Conservation (phyloP, 92 coral and sea anemone species). For the Zoanthus sansibaricus region DNA sequence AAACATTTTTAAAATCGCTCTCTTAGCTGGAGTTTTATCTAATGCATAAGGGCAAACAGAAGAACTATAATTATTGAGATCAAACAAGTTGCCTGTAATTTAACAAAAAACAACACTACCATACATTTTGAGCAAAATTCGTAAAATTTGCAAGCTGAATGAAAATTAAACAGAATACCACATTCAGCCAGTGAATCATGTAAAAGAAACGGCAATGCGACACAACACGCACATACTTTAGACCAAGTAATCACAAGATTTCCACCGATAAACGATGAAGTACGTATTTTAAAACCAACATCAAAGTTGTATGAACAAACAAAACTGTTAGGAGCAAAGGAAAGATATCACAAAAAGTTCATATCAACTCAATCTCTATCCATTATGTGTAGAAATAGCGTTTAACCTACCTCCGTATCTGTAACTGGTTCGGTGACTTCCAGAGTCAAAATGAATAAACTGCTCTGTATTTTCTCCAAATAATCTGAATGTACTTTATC, state of each 20-base stretch:
- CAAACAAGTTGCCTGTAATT: no score
- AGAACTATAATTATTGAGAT: not conserved
- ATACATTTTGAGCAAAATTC: no score
- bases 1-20: not conserved
- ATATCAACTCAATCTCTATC: no score
- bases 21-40: not conserved
- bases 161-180: no score
- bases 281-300: no score
- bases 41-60: not conserved
- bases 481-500: slow-evolving; percentile 63
- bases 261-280: not conserved
- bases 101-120: no score
- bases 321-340: no score
- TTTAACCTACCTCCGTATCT: slow-evolving; percentile 71
- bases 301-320: not conserved
- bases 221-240: not conserved
- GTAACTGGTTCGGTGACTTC: slow-evolving; percentile 71
- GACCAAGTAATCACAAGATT: not conserved
- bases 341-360: no score
- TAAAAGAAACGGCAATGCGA: not conserved
- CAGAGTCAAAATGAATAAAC: slow-evolving; percentile 78
- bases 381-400: no score
- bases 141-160: no score
- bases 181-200: no score
- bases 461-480: slow-evolving; percentile 80